phyloP scores from a whole-genome alignment of 2,797 vertebrate genomes.

The Nyctibius grandis region DNA sequence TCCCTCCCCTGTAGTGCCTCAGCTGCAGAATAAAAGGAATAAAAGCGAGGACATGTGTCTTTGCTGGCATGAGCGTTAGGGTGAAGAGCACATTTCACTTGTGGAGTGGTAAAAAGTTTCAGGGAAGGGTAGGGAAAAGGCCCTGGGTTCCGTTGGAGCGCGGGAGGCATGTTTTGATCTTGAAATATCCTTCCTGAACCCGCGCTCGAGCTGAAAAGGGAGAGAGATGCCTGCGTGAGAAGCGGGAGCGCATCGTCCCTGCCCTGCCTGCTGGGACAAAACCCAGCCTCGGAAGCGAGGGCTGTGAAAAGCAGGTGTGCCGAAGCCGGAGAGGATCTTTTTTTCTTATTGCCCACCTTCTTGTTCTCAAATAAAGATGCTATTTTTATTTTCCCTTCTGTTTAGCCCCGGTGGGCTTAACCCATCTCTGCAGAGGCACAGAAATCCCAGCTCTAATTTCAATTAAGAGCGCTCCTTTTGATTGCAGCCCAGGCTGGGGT shows the following conservation, averaged over 20 bases:
- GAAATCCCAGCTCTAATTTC: slow-evolving; percentile 74
- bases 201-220: not conserved
- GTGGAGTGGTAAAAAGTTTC: not conserved
- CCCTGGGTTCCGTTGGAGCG: not conserved
- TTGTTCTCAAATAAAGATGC: slow-evolving; percentile 44
- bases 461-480: slow-evolving; percentile 59
- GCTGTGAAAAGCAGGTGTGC: slow-evolving; percentile 11
- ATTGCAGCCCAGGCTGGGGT: slow-evolving; percentile 23
- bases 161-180: not conserved
- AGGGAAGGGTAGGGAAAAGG: not conserved
- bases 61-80: not conserved
- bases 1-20: not conserved
- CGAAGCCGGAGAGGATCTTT: not conserved
- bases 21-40: not conserved
- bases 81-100: not conserved
- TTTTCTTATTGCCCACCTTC: not conserved
- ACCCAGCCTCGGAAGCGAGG: not conserved
- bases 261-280: slow-evolving; percentile 12
- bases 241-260: not conserved
- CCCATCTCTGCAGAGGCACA: slow-evolving; percentile 61
- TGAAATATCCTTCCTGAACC: slow-evolving; percentile 16
- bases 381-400: slow-evolving; percentile 57
- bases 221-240: not conserved
- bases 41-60: not conserved
- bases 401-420: slow-evolving; percentile 51